These are phyloP conservation scores for Microctonus aethiopoides DNA, from an alignment of 2,888 invertebrate species.

Conservation along the genomic window DNA sequence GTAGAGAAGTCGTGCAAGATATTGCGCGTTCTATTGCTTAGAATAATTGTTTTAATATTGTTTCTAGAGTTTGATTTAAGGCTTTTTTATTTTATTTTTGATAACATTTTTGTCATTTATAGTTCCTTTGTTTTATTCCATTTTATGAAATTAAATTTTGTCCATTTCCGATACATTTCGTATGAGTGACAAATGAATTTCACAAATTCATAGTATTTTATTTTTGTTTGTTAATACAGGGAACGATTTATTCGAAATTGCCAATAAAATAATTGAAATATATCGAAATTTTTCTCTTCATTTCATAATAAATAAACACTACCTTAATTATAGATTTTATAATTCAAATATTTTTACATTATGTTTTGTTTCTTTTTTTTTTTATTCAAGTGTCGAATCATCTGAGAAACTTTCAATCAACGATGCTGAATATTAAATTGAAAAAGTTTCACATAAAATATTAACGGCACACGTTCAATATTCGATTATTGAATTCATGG, in stretches of 20 bases:
- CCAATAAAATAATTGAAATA: too few species aligned
- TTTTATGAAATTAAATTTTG: background rate
- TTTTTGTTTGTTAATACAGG: too few species aligned
- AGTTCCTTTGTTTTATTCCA: background rate
- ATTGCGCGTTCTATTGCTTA: background rate
- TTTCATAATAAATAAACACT: too few species aligned
- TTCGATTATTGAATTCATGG: background rate
- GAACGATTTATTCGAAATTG: too few species aligned
- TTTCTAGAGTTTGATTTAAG: background rate
- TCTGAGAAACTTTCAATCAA: background rate
- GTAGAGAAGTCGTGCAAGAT: background rate
- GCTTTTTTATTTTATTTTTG: background rate
- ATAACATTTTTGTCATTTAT: conserved; percentile 1
- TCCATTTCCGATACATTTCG: background rate
- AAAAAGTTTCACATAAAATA: background rate
- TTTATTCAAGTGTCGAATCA: background rate
- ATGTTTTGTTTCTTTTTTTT: background rate
- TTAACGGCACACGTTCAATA: background rate
- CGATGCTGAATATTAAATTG: background rate
- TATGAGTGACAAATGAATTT: background rate
- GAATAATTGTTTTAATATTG: conserved; percentile 11
- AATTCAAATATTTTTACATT: background rate
- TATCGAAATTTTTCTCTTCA: too few species aligned
- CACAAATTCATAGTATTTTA: too few species aligned
- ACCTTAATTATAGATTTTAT: background rate